phyloP scores from a whole-genome alignment of 2,797 vertebrate genomes.

The Rhinoraja longicauda region DNA sequence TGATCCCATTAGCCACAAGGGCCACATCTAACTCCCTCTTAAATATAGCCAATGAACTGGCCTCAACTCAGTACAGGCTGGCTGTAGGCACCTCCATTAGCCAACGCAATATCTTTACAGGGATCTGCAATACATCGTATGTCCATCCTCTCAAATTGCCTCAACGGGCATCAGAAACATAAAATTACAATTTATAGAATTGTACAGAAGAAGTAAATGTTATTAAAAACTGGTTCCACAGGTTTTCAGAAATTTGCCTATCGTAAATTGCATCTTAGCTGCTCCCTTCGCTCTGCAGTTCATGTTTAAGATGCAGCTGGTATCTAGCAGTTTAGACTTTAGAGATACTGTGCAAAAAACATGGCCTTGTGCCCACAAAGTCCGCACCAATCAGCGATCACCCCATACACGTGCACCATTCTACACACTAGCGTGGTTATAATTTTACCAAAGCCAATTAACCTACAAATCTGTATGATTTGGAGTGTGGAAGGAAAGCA shows the following conservation, averaged over 20 bases:
- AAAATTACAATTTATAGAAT: background rate
- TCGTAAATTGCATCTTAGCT: background rate
- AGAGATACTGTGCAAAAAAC: no score
- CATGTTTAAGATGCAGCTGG: background rate
- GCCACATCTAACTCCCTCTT: no score
- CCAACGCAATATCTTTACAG: background rate
- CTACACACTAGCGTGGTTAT: no score
- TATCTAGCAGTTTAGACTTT: background rate
- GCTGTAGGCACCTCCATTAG: background rate
- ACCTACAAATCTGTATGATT: no score
- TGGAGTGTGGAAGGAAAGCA: no score
- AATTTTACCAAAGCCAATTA: no score
- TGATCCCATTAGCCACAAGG: no score
- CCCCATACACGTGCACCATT: no score
- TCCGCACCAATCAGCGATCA: no score
- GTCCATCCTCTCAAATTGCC: background rate
- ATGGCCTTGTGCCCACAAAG: no score
- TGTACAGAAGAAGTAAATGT: no score
- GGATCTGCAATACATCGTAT: background rate
- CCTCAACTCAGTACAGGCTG: background rate
- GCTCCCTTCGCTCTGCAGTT: background rate
- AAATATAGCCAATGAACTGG: no score
- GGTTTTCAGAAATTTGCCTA: background rate
- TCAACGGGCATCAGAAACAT: background rate
- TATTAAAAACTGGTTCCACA: background rate